Evolutionary conservation across 30 jellyfish, hydroid and myxozoan species (phyloP).

Genomic region (Haliclystus octoradiatus): DNA sequence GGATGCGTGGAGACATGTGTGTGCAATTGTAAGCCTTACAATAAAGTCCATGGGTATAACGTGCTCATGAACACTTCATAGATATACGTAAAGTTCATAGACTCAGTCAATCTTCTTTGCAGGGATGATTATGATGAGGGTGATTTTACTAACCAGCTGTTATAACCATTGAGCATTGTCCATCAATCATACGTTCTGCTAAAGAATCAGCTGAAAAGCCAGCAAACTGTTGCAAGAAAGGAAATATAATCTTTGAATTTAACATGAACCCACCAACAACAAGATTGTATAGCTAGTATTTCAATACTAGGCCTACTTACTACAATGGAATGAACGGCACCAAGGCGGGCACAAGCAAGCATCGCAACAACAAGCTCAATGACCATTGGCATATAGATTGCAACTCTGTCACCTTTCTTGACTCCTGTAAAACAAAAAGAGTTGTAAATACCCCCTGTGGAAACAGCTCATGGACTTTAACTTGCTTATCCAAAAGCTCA

Average conservation of each 20-base stretch:
- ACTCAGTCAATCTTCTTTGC: too few species aligned
- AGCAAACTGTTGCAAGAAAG: slow-evolving; percentile 54
- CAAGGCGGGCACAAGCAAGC: slow-evolving; percentile 93
- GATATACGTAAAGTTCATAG: too few species aligned
- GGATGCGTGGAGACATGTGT: too few species aligned
- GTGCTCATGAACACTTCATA: too few species aligned
- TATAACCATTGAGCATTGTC: slow-evolving; percentile 62
- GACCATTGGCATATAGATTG: slow-evolving; percentile 92
- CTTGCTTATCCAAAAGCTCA: too few species aligned
- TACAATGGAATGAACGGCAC: slow-evolving; percentile 87
- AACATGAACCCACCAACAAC: background rate
- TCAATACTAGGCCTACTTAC: too few species aligned
- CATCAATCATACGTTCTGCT: slow-evolving; percentile 90
- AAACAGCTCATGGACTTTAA: too few species aligned
- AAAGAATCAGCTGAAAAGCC: slow-evolving; percentile 97
- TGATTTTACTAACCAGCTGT: slow-evolving; percentile 77
- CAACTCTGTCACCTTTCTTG: slow-evolving; percentile 90
- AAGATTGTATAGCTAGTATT: background rate
- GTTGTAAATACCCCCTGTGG: too few species aligned
- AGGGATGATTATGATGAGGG: too few species aligned
- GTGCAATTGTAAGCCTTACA: too few species aligned
- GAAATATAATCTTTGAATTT: background rate
- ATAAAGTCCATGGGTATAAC: too few species aligned
- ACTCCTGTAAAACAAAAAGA: slow-evolving; percentile 36
- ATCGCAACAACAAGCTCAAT: slow-evolving; percentile 76